Percentiles rank a stretch among this genome's conserved stretches.
Conservation (phyloP, 2,888 invertebrate species). For the Torymus tubicola region DNA sequence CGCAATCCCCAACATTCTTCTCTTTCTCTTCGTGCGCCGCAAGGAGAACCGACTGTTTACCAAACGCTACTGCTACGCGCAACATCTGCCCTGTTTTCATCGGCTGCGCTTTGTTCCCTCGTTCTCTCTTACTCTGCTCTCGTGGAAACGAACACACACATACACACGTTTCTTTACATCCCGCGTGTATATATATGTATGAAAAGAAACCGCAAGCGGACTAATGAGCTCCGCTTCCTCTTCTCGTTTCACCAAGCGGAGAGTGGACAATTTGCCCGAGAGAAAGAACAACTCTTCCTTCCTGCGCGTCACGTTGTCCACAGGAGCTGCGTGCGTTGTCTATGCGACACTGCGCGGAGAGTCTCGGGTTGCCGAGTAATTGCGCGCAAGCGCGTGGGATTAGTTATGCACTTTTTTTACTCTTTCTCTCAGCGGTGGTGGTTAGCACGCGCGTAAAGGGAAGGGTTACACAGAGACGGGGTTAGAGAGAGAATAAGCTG, state of each 20-base stretch:
- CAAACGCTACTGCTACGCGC: not conserved
- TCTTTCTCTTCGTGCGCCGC: too few relatives aligned
- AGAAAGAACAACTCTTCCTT: conserved; percentile 1
- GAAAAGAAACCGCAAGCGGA: not conserved
- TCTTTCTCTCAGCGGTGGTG: not conserved
- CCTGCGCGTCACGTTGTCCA: too few relatives aligned
- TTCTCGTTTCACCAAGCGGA: not conserved
- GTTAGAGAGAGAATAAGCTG: not conserved
- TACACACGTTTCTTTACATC: too few relatives aligned
- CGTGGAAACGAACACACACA: not conserved
- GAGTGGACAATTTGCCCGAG: not conserved
- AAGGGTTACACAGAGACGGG: too few relatives aligned
- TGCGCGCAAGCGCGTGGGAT: not conserved
- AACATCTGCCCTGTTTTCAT: conserved; percentile 36
- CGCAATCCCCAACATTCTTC: too few relatives aligned
- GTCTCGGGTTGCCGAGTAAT: conserved; percentile 11
- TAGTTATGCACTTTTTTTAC: conserved; percentile 19
- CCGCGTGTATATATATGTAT: too few relatives aligned
- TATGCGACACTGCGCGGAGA: too few relatives aligned
- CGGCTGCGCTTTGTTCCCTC: conserved; percentile 18
- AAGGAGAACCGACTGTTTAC: too few relatives aligned
- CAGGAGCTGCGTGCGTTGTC: too few relatives aligned
- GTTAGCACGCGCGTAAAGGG: too few relatives aligned
- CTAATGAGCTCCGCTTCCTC: too few relatives aligned
- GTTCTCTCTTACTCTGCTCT: not conserved